Base-by-base conservation (phyloP, 2,888 invertebrate species). In the Alcis repandata region DNA sequence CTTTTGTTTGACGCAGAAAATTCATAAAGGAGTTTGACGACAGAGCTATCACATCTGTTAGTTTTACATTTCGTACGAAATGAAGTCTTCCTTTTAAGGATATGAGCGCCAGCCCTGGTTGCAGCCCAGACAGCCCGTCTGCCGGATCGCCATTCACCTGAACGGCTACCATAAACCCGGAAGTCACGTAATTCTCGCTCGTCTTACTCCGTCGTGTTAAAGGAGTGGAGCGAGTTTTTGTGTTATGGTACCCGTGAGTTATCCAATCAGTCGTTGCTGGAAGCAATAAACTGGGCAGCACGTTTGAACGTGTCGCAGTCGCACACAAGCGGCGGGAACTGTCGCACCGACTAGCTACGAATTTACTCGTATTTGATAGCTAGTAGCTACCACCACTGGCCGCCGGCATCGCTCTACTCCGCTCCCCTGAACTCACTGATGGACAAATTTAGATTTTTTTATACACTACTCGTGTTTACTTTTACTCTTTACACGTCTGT, bases 221-320 rank as follows among this genome's bases (percentile, higher is more conserved):
- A 63, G 66, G 58, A 75, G 73, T 76, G 69, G 68, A 76, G 73
- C 70, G 76, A 77, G 76, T 78, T 77, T 75, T 74, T 77, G 73
- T 78, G 77, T 80, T 75, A 75, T 76, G 61, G 76, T 82, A 76
- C 74, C 78, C 62, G 76, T 73, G 79, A 78, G 85, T 82, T 83
- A 81, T 82, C 86, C 86, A 88, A 88, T 87, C 88, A 87, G 82
- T 80, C 80, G 74, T 73, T 79, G 76, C 80, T 78, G 81, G 74
- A 75, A 78, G 86, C 86, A 88, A 88, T 89, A 89, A 89, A 88
- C 83, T 81, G 84, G 80, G 72, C 79, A 84, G 87, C 89, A 90
- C 87, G 85, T 86, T 73, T 82, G 78, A 77, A 79, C 86, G 83
- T 86, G 84, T 84, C 63, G 40, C 57, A 36, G 57, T 56, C 45